phyloP scores from a whole-genome alignment of 2,797 vertebrate genomes.

The Lacerta bilineata region DNA sequence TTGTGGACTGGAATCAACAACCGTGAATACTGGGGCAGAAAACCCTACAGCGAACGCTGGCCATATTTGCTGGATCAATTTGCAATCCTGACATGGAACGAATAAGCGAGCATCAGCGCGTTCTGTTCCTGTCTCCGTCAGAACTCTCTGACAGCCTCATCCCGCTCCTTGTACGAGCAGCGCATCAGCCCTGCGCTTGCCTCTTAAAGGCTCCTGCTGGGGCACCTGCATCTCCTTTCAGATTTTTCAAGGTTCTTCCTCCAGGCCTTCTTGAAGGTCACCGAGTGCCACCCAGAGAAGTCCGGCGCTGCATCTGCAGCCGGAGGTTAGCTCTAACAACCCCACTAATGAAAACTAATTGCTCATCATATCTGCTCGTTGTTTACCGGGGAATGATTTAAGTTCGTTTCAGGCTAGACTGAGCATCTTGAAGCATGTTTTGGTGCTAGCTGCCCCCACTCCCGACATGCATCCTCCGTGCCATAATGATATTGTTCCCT shows the following conservation, averaged over 20 bases:
- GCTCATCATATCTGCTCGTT: slow-evolving; percentile 64
- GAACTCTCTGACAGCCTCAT: too few species aligned
- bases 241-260: neutral
- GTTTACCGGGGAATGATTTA: slow-evolving; percentile 70
- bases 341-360: slow-evolving; percentile 68
- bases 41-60: too few species aligned
- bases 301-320: accelerated
- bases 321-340: slow-evolving; percentile 44
- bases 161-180: too few species aligned
- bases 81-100: too few species aligned
- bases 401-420: slow-evolving; percentile 71
- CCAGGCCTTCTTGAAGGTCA: neutral
- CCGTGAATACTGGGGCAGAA: too few species aligned
- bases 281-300: neutral
- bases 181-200: neutral
- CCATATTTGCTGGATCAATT: too few species aligned
- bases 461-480: slow-evolving; percentile 48
- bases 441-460: neutral
- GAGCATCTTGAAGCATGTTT: slow-evolving; percentile 38
- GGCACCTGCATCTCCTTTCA: too few species aligned
- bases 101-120: too few species aligned
- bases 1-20: too few species aligned
- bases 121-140: too few species aligned
- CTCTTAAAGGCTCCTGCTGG: neutral
- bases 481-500: slow-evolving; percentile 65